phyloP scores from a whole-genome alignment of 2,888 invertebrate genomes.

The Drosophila longiperda region DNA sequence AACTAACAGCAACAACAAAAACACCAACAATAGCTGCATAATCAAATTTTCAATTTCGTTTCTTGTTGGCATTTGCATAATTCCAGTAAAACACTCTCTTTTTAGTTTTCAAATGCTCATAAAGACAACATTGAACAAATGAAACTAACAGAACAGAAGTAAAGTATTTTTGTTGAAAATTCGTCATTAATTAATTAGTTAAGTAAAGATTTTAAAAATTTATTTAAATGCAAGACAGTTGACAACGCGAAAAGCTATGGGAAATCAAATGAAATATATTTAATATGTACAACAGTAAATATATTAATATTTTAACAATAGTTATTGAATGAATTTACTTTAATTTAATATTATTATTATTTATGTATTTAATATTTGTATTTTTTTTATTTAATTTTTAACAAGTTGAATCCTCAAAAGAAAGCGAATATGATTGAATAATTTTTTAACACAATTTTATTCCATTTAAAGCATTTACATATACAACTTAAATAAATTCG shows the following conservation, averaged over 20 bases:
- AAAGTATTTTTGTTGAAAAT: neutral
- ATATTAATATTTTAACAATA: neutral
- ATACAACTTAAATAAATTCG: neutral
- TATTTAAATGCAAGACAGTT: neutral
- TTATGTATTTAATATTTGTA: too few species aligned
- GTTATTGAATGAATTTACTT: neutral
- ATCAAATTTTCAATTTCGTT: constrained; percentile 62
- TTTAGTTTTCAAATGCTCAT: neutral
- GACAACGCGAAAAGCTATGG: neutral
- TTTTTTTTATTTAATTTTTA: neutral
- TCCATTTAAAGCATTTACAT: neutral
- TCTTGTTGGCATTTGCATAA: constrained; percentile 61
- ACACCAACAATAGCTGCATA: constrained; percentile 36
- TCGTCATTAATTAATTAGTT: neutral
- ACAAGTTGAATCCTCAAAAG: neutral
- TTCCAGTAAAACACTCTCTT: constrained; percentile 36
- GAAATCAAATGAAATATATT: neutral
- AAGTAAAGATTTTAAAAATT: neutral
- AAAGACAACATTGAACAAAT: neutral
- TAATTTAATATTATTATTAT: too few species aligned
- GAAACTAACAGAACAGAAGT: constrained; percentile 2
- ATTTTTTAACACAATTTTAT: neutral
- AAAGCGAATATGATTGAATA: neutral
- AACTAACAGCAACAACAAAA: constrained; percentile 11
- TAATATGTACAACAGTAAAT: neutral